phyloP scores from a whole-genome alignment of 2,888 invertebrate species.

The Thera britannica region DNA sequence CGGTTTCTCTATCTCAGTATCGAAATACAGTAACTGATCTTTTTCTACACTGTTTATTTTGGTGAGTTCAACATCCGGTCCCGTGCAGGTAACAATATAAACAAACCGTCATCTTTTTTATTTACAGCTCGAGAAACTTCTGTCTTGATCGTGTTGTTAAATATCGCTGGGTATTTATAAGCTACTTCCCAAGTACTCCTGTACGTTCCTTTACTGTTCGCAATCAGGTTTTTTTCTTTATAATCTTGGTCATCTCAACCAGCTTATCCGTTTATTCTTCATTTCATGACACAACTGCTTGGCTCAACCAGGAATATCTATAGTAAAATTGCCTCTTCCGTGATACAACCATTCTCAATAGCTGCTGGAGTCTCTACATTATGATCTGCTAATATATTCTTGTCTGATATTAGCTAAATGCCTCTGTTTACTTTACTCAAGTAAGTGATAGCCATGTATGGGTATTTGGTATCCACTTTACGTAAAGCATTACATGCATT shows the following conservation, averaged over 20 bases:
- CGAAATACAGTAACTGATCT: slow-evolving; percentile 21
- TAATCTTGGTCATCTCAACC: no score
- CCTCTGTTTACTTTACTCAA: background rate
- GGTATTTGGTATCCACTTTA: slow-evolving; percentile 24
- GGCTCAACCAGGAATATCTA: no score
- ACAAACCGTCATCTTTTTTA: slow-evolving; percentile 24
- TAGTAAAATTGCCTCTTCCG: no score
- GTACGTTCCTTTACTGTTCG: background rate
- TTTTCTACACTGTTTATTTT: slow-evolving; percentile 35
- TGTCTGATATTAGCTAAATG: background rate
- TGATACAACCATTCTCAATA: no score
- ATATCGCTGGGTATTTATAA: background rate
- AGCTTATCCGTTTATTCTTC: no score
- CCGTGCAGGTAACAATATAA: slow-evolving; percentile 32
- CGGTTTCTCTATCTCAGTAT: slow-evolving; percentile 11
- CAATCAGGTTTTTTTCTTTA: background rate
- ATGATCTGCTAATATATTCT: no score
- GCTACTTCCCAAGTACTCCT: background rate
- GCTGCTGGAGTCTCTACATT: no score
- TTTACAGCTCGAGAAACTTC: background rate
- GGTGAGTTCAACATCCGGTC: slow-evolving; percentile 33
- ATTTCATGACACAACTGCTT: no score
- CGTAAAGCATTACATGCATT: slow-evolving; percentile 37
- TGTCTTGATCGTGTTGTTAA: background rate
- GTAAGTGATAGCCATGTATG: slow-evolving; percentile 6